Evolutionary conservation across 2,888 invertebrate genomes (phyloP), one percentile per base, ranked within the genome.

Genomic region (Sphaeridia pumilis): DNA sequence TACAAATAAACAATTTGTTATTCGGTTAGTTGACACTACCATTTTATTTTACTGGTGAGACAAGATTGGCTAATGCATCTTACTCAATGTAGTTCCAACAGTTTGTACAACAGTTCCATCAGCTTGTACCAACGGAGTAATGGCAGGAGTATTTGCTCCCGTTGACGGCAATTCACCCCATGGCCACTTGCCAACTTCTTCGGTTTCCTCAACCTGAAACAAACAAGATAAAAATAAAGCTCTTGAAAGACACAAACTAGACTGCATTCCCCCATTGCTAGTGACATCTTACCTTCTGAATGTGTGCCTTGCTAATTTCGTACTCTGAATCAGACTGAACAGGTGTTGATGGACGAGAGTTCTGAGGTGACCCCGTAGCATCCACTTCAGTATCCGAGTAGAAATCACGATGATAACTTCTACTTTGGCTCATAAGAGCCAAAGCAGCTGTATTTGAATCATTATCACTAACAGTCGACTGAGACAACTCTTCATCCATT

Each of bases 241-340:
- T n/a, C n/a, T n/a, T n/a, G n/a, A n/a, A n/a, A n/a, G n/a, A n/a
- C n/a, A n/a, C n/a, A n/a, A n/a, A n/a, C n/a, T n/a, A n/a, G n/a
- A n/a, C n/a, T n/a, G n/a, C n/a, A n/a, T n/a, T n/a, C n/a, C n/a
- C n/a, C n/a, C n/a, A n/a, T n/a, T n/a, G n/a, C n/a, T n/a, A n/a
- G n/a, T n/a, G n/a, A n/a, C n/a, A 27, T 28, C 28, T 14, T 45
- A 63, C 64, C 60, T 63, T 60, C 50, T 58, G 61, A 42, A 55
- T 47, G 38, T 38, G 38, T 5, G 38, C 38, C 52, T 65, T 65
- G 31, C 56, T 66, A 28, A 71, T 68, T 71, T 94, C 94, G 67
- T 89, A 83, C 70, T 95, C 95, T 0, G 93, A 90, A 71, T 95
- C 95, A 38, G 93, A 93, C 70, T 90, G 90, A 57, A 87, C 81